phyloP scores from a whole-genome alignment of 1,140 invertebrate genomes.

The Dreissena polymorpha region DNA sequence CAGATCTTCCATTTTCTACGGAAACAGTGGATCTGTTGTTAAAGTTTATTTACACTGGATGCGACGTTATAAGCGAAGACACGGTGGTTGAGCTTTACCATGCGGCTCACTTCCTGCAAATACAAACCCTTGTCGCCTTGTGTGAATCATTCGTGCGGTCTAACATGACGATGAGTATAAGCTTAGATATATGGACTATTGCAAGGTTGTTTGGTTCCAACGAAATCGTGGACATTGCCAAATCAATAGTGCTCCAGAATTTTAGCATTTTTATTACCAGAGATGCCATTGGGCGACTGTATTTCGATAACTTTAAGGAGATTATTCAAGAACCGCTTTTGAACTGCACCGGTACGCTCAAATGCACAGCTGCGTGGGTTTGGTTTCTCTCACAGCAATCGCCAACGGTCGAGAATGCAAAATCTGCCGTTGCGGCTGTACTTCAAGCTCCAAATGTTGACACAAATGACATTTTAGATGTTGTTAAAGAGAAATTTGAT shows the following conservation, averaged over 20 bases:
- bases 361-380: conserved; percentile 36
- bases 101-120: conserved; percentile 30
- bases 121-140: background rate
- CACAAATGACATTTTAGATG: conserved; percentile 8
- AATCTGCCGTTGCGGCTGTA: background rate
- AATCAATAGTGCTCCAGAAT: conserved; percentile 34
- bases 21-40: conserved; percentile 30
- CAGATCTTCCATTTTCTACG: background rate
- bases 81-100: background rate
- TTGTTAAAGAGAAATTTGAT: too few species aligned
- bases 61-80: conserved; percentile 8
- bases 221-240: conserved; percentile 34
- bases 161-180: background rate
- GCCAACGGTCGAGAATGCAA: background rate
- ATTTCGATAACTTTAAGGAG: conserved; percentile 22
- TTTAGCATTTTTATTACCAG: conserved; percentile 15
- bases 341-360: conserved; percentile 26
- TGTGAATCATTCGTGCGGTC: conserved; percentile 23
- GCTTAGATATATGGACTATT: conserved; percentile 37
- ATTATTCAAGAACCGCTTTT: conserved; percentile 3
- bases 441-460: conserved; percentile 34
- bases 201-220: conserved; percentile 17
- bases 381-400: conserved; percentile 30
- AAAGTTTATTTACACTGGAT: conserved; percentile 38
- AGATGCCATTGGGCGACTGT: conserved; percentile 21